Base-by-base conservation (phyloP, 2,888 invertebrate species). In the Lagria hirta region DNA sequence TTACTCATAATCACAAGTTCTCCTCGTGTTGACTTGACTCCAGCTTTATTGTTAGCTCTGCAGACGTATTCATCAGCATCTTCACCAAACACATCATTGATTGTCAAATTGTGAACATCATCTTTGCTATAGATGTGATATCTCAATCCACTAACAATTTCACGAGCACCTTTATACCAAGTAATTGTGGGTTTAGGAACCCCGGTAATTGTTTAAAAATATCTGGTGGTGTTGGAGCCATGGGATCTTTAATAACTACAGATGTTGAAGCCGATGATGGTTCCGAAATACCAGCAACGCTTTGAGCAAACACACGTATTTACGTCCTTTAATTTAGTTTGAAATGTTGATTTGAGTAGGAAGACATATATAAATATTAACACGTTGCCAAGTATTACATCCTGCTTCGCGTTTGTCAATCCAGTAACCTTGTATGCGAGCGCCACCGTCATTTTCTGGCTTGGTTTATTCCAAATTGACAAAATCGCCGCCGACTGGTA, bases 11-110 rank as follows among this genome's bases (percentile, higher is more conserved):
- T 98, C 36, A 90, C 80, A 42, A 99, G 80, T 64, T 97, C 91
- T 18, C 94, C 97, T 50, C 96, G 80, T n/a, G 96, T 96, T 37
- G 93, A 91, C 73, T 95, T 91, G 16, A 90, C 86, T 14, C 99
- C 99, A 7, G 90, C 97, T 61, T 87, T 85, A 75, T 99, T 99
- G 48, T 87, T 86, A 2, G 97, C 99, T 40, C 96, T 82, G 66
- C 95, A 94, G 6, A 91, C 86, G 70, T 99, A 99, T 71, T 99
- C 98, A 72, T 99, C 99, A 0, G 96, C 95, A 73, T 99, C 99
- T 69, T 99, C 99, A 1, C 96, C 95, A 71, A 86, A 96, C 2
- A 97, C 88, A 62, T 97, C 94, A 66, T 88, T 86, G 11, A 99
- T 89, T 0, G 89, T 84, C 11, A 99, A 80, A 68, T 85, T 86